These are phyloP conservation scores for Chinchilla lanigera DNA, from an alignment of 2,113 vertebrate species.

Conservation along the genomic window DNA sequence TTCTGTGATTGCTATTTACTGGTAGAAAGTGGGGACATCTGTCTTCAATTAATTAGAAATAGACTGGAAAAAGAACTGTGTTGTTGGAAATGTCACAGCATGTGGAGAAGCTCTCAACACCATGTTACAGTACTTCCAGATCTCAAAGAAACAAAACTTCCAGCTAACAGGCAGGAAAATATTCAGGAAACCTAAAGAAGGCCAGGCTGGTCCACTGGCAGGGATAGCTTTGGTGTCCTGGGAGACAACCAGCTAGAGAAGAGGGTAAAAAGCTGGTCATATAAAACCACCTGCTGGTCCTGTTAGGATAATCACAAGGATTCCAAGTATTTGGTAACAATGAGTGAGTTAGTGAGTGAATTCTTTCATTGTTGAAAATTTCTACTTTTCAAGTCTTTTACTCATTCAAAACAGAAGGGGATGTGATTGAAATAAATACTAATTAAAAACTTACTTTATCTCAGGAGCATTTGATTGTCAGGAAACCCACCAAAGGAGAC, in stretches of 20 bases:
- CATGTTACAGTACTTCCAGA: background rate
- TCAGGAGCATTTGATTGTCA: background rate
- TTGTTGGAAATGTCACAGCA: constrained; percentile 23
- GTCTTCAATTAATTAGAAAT: constrained; percentile 56
- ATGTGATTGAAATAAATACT: constrained; percentile 42
- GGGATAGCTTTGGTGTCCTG: background rate
- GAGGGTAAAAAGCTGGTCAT: background rate
- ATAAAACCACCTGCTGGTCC: background rate
- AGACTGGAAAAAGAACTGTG: background rate
- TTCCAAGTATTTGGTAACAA: background rate
- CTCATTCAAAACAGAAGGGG: constrained; percentile 25
- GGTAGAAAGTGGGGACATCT: background rate
- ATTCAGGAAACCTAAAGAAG: background rate
- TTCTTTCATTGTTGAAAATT: background rate
- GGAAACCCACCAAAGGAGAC: background rate
- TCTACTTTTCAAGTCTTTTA: background rate
- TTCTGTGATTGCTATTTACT: constrained; percentile 5
- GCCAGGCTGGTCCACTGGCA: background rate
- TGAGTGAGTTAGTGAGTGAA: background rate
- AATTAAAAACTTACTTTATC: constrained; percentile 40
- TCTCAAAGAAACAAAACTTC: background rate
- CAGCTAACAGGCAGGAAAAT: background rate
- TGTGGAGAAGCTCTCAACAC: background rate
- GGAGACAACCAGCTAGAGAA: background rate
- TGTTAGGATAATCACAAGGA: too few species aligned